Evolutionary conservation across 2,888 invertebrate species (phyloP), one percentile per base, ranked within the genome.

Genomic region (Eledona agricola): DNA sequence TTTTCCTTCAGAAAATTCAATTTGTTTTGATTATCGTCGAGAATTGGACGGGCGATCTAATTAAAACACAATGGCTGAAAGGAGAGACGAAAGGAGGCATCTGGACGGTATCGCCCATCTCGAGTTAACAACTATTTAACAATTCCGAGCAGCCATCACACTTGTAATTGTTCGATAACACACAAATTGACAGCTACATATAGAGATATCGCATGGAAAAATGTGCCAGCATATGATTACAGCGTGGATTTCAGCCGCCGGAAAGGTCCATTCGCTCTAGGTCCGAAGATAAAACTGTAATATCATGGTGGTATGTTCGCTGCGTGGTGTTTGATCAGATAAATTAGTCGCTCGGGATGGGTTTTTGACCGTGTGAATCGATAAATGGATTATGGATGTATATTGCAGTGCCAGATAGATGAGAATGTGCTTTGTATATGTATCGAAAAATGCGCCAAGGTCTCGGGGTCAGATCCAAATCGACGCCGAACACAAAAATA

Each of bases 351-450:
- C 65, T 67, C 66, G 64, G 70, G 71, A 72, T 73, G 71, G 72
- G 72, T 72, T 74, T 72, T 73, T 72, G 73, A 74, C 72, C 74
- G 74, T 74, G 74, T 73, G 74, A 73, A 74, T 73, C 74, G 72
- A 73, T 73, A 74, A 72, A 69, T 71, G 70, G 71, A 71, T 72
- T 72, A 71, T 65, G 64, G 68, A 69, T 69, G 67, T 67, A 66
- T 67, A 52, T 53, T 58, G 58, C 54, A 58, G 45, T 54, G 57
- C 57, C 51, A 50, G 59, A 42, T 55, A 57, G 57, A 59, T 57
- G 60, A 55, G 60, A 59, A 62, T 59, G 58, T 59, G 54, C 57
- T 59, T 59, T 60, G 55, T 59, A 60, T 51, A 46, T 52, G 53
- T 57, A 55, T 59, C 55, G 58, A 59, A 57, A 58, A 57, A 55